Conservation (phyloP, 1,140 invertebrate species). For the Sogatella furcifera region DNA sequence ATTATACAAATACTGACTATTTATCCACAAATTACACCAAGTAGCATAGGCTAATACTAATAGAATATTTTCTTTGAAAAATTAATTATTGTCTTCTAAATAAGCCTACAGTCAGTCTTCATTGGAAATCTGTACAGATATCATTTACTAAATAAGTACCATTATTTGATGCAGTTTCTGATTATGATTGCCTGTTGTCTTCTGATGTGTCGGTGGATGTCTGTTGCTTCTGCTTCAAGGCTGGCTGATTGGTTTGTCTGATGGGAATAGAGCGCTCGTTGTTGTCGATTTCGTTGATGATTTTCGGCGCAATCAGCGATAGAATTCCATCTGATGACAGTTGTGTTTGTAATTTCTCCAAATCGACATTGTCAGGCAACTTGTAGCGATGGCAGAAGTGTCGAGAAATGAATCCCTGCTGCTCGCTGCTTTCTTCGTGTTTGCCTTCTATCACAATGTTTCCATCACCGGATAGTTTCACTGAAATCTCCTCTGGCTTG, state of each 20-base stretch:
- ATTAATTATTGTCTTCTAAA: too few relatives aligned
- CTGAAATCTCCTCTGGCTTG: conserved; percentile 64
- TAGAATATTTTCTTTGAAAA: too few relatives aligned
- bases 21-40: too few relatives aligned
- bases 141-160: too few relatives aligned
- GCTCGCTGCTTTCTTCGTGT: conserved; percentile 52
- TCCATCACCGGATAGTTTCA: conserved; percentile 56
- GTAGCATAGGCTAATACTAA: too few relatives aligned
- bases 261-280: conserved; percentile 12
- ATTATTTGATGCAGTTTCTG: too few relatives aligned
- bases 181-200: conserved; percentile 2
- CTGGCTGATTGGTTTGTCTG: conserved; percentile 13
- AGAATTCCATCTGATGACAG: conserved; percentile 52
- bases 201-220: neutral
- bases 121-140: too few relatives aligned
- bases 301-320: conserved; percentile 45
- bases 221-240: conserved; percentile 7
- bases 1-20: too few relatives aligned
- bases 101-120: too few relatives aligned
- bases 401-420: conserved; percentile 48
- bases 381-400: conserved; percentile 52
- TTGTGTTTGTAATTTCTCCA: conserved; percentile 43
- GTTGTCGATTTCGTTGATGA: conserved; percentile 12
- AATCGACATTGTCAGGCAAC: conserved; percentile 47
- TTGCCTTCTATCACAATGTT: conserved; percentile 54